Conservation (phyloP, 1,140 invertebrate species). For the Oryctes rhinoceros region DNA sequence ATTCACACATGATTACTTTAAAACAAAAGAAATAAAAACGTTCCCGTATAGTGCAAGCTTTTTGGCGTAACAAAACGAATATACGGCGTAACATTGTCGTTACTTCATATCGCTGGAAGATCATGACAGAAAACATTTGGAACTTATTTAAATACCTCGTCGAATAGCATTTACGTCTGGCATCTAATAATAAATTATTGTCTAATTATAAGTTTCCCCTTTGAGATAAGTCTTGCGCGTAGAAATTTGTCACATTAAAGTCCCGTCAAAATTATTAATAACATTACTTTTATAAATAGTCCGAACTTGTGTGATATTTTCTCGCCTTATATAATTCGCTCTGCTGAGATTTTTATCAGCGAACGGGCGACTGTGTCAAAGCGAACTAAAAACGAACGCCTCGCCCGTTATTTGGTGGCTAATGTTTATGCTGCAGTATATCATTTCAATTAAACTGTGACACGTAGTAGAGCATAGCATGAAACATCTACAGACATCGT, state of each 20-base stretch:
- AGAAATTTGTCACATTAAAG: constrained; percentile 38
- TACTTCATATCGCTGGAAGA: not conserved
- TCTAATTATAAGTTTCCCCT: constrained; percentile 33
- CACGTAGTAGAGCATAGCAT: constrained; percentile 40
- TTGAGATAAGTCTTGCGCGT: constrained; percentile 4
- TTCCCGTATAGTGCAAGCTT: no score
- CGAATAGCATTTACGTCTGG: not conserved
- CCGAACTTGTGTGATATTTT: constrained; percentile 22
- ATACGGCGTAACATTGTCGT: not conserved
- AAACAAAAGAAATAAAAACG: no score
- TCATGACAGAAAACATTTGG: constrained; percentile 7
- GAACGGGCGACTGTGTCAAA: constrained; percentile 27
- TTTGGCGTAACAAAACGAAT: no score
- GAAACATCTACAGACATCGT: constrained; percentile 38
- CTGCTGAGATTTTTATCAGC: constrained; percentile 17
- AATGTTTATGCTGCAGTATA: constrained; percentile 39
- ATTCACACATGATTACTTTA: no score
- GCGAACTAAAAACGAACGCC: constrained; percentile 21
- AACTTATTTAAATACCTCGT: constrained; percentile 31
- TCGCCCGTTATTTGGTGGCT: constrained; percentile 16
- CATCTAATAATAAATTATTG: constrained; percentile 27
- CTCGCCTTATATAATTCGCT: constrained; percentile 39
- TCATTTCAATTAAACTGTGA: constrained; percentile 42
- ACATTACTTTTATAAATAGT: constrained; percentile 39
- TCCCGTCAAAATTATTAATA: constrained; percentile 36